Base-by-base conservation (phyloP, 2,797 vertebrate genomes). In the Lateolabrax maculatus region DNA sequence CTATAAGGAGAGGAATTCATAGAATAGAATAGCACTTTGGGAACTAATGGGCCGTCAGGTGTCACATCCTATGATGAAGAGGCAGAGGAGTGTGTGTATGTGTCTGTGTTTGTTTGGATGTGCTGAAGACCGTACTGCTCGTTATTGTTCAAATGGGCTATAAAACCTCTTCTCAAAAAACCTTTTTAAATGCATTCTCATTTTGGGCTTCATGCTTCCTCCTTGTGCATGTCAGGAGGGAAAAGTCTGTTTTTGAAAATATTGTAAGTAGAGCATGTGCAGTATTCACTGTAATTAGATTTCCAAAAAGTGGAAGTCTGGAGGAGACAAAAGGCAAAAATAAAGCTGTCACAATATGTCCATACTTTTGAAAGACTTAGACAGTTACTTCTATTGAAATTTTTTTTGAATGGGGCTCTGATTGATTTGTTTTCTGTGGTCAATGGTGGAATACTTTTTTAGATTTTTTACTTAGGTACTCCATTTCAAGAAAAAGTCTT, bases 11-110 rank as follows among this genome's bases (percentile, higher is more conserved):
- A 90, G 74, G 65, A 90, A 91, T 91, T 91, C 90, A 87, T 85
- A 84, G 80, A 91, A 85, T 85, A 90, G 84, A 92, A 90, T 77
- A 80, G 92, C 84, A 91, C 88, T 93, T 92, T 89, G 85, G 87
- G 87, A 94, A 79, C 83, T 93, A 93, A 94, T 93, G 92, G 93
- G 80, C 90, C 86, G 80, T 93, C 92, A 89, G 90, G 90, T 92
- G 92, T 92, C 92, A 92, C 77, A 84, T 86, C 73, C 64, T 34
- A 88, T 92, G 93, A 93, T 89, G 88, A 91, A 92, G 85, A 91
- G 82, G 72, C 68, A 80, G 77, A 71, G 75, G 64, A 68, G 62
- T 79, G 75, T 64, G 80, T 68, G 75, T 18, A 23, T 67, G 74
- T 66, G 63, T 80, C 29, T 78, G 61, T 80, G 71, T 49, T 66